Base-by-base conservation (phyloP, 2,888 invertebrate species). In the Ophion costatus region DNA sequence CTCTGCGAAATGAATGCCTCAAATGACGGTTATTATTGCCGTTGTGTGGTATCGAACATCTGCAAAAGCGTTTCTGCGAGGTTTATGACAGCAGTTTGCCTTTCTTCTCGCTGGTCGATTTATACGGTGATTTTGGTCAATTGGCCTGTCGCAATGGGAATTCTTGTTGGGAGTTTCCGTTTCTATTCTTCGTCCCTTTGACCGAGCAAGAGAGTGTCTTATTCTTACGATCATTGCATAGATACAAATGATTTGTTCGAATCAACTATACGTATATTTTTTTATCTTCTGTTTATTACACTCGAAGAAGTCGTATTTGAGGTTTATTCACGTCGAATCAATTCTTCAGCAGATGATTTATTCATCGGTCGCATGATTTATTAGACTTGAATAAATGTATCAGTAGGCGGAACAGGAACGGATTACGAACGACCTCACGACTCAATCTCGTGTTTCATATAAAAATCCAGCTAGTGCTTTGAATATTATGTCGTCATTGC, bases 21-120 rank as follows among this genome's bases (percentile, higher is more conserved):
- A 24, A 74, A 61, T 74, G 51, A 70, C 56, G 14, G n/a, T 56
- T 9, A 56, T 71, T 29, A 70, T 69, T n/a, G 24, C 17, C 9
- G n/a, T n/a, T 66, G 17, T 24, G 24, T 22, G 22, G 24, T n/a
- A 20, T 14, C 33, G 1, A n/a, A 45, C 5, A 45, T 45, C 14
- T 22, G 5, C 1, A 45, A n/a, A 42, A 22, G 7, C 22, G 11
- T 14, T 33, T 69, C 24, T 45, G 22, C 45, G 45, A 22, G 1
- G 22, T 67, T 45, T 17, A 1, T 2, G 9, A 5, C 33, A 17
- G 14, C 17, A 17, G 51, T 14, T 14, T 51, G 17, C 14, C 14
- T 14, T 17, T 14, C 1, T 51, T 17, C 51, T 17, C 4, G 11
- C 17, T 3, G 4, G 2, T 4, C 4, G 1, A 51, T 51, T 51